Evolutionary conservation across 2,797 vertebrate species (phyloP).

Genomic region (Hafferia zeledoni): DNA sequence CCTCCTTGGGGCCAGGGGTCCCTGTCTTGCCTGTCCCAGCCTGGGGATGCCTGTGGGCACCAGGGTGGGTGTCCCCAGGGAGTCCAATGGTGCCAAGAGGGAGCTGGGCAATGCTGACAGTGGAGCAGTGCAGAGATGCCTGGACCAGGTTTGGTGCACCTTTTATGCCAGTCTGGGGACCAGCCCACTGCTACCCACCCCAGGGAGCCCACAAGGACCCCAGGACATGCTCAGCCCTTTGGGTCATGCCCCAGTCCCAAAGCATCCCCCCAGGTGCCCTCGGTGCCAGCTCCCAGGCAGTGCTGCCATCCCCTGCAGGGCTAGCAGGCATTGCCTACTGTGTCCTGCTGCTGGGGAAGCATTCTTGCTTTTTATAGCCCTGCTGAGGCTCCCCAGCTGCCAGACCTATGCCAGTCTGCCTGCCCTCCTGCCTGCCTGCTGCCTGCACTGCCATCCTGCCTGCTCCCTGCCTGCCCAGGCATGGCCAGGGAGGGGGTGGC

Average conservation of each 20-base stretch:
- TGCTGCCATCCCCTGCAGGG: background rate
- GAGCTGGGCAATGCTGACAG: background rate
- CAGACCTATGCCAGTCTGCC: background rate
- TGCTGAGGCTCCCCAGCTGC: background rate
- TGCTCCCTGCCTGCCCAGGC: background rate
- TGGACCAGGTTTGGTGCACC: background rate
- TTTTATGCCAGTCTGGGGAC: background rate
- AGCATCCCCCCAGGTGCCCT: background rate
- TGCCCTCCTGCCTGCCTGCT: background rate
- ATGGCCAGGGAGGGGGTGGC: background rate
- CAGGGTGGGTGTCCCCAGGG: background rate
- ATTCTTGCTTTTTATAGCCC: constrained; percentile 51
- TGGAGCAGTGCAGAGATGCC: accelerated
- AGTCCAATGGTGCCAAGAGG: background rate
- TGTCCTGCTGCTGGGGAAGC: background rate
- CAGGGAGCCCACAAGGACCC: background rate
- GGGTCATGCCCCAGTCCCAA: accelerated
- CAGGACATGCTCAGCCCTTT: background rate
- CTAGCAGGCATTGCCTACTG: background rate
- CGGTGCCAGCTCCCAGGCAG: background rate
- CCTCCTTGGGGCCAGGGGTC: background rate
- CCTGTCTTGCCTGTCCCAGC: background rate
- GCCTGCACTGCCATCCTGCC: background rate
- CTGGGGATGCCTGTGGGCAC: background rate
- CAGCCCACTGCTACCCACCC: accelerated